Base-by-base conservation (phyloP, 2,888 invertebrate genomes). In the Phengaris arion region DNA sequence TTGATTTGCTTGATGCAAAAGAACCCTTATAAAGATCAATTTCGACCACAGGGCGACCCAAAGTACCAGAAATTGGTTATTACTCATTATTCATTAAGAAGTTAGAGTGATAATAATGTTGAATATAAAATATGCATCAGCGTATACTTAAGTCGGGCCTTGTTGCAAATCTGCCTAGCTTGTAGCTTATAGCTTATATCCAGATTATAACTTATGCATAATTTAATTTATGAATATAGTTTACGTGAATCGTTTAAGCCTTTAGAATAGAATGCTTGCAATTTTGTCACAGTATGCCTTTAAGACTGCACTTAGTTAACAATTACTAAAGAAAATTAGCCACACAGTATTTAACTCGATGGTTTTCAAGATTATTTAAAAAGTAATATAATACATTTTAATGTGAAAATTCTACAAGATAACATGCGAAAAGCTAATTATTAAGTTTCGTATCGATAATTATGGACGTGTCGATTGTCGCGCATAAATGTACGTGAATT, bases 191-290 rank as follows among this genome's bases (percentile, higher is more conserved):
- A 64, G 35, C 64, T 64, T 64, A 35, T 64, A 64, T 64, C 35
- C 64, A 64, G 64, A 64, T 64, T 64, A 64, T 64, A 64, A 64
- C 64, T 64, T 64, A 64, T 64, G 64, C 64, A 64, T 64, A 64
- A 64, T 64, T 64, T 64, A 64, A 64, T 64, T 45, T 64, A 64
- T 64, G 64, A 64, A 64, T 64, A 64, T 64, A 64, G 64, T 64
- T 64, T 35, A 12, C 64, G 64, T 64, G 13, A 64, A 64, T 64
- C 35, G 64, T 64, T 22, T 35, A 64, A 64, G 64, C 64, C 64
- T 12, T 35, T 64, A 64, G 35, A 64, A 64, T 64, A 45, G 35
- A 64, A 45, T 2, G 6, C 13, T 45, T 64, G 64, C 64, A 35
- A 45, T 64, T 35, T 45, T 45, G 13, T 35, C 64, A 64, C 22